Evolutionary conservation across 2,113 vertebrate genomes (phyloP), one percentile per base, ranked within the genome.

Genomic region (Psittacula cyanocephala): DNA sequence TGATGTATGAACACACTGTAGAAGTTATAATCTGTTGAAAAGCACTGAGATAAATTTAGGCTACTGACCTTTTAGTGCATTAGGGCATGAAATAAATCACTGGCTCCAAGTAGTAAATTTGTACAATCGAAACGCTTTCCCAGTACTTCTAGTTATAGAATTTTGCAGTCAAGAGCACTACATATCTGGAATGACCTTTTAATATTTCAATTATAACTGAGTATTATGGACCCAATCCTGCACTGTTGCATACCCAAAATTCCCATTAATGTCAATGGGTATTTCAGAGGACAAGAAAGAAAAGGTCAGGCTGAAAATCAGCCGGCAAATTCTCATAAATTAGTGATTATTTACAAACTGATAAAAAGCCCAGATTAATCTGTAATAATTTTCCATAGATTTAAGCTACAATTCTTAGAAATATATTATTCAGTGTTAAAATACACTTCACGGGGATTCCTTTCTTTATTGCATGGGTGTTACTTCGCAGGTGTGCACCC

Each of bases 21-120:
- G 63, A 91, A 96, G 60, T 65, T 81, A 64, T 91, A 93, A 97
- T 95, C 94, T 97, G 93, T 96, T 97, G 96, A 92, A 97, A 97
- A 96, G 46, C n/a, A 12, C 46, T 43, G 68, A 96, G 92, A 93
- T 88, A 97, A 97, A 94, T 93, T 95, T 91, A 92, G 93, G 79
- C 68, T 76, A 62, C 59, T 93, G 92, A 94, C 72, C 86, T 97
- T 97, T 94, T 79, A 81, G 88, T 64, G 22, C 88, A 92, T 84
- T 80, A 91, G 86, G 88, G 46, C 86, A 94, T 89, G 80, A 91
- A 96, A 97, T 94, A 89, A 94, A 94, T 96, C 92, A 74, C 24
- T 91, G 53, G 13, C 76, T 69, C 41, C 53, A 84, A 89, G 80
- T 81, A 94, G 80, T 91, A 96, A 87, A 92, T 94, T 95, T 96